Evolutionary conservation across 30 jellyfish, hydroid and myxozoan species (phyloP).

Genomic region (Aurelia aurita): DNA sequence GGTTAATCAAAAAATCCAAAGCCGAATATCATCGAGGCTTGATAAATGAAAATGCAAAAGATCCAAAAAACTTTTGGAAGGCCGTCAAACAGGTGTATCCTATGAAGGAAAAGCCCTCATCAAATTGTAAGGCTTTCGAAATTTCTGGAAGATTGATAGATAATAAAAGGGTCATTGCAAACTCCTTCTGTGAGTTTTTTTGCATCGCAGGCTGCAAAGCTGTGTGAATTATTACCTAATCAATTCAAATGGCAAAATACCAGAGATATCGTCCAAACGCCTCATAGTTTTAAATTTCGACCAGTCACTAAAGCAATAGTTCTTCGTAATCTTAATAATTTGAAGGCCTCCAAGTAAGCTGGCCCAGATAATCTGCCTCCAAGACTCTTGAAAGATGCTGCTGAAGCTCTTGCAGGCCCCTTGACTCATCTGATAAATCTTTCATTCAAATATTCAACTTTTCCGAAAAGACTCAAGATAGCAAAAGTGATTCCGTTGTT

Average conservation of each 20-base stretch:
- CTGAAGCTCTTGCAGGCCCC: constrained; percentile 38
- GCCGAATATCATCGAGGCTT: constrained; percentile 20
- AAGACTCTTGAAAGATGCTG: constrained; percentile 55
- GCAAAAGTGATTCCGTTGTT: constrained; percentile 65
- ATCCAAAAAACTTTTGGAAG: constrained; percentile 47
- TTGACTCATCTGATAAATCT: constrained; percentile 26
- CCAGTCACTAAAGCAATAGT: constrained; percentile 46
- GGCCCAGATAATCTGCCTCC: constrained; percentile 62
- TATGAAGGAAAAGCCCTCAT: constrained; percentile 10
- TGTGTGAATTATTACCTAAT: constrained; percentile 62
- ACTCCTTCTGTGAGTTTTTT: constrained; percentile 65
- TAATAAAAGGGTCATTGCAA: constrained; percentile 69
- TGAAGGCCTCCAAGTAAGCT: constrained; percentile 53
- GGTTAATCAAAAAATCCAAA: constrained; percentile 31
- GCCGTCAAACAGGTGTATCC: constrained; percentile 24
- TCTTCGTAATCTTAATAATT: constrained; percentile 37
- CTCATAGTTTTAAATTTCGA: too few species aligned
- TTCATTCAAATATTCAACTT: constrained; percentile 30
- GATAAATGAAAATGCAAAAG: constrained; percentile 18
- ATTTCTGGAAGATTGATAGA: constrained; percentile 66
- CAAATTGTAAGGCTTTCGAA: constrained; percentile 39
- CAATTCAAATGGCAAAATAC: constrained; percentile 69
- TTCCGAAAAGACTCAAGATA: not conserved
- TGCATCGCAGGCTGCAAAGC: constrained; percentile 74
- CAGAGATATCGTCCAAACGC: constrained; percentile 40